Evolutionary conservation across 2,113 vertebrate genomes (phyloP).

Genomic region (Carassius auratus): DNA sequence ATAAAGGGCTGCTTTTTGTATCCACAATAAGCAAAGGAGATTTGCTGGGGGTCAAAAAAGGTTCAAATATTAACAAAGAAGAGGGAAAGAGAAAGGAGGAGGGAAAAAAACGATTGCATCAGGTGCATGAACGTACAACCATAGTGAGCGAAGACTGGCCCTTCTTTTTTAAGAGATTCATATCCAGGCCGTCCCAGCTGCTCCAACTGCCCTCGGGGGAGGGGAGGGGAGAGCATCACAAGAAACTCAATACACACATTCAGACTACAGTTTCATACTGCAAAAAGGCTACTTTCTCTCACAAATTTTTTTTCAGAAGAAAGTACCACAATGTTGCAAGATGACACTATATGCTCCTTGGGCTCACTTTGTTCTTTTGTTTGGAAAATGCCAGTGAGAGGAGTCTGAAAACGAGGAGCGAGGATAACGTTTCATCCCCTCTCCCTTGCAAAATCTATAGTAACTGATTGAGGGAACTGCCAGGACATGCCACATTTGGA

Average conservation of each 20-base stretch:
- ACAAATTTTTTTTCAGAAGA: background rate
- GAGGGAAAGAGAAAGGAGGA: conserved; percentile 10
- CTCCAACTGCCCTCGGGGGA: conserved; percentile 57
- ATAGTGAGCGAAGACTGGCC: conserved; percentile 35
- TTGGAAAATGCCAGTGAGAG: conserved; percentile 62
- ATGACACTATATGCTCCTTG: conserved; percentile 58
- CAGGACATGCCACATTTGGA: conserved; percentile 70
- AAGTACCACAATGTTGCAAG: conserved; percentile 52
- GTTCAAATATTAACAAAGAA: background rate
- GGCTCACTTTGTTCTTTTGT: conserved; percentile 67
- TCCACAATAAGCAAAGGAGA: background rate
- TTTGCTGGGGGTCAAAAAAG: background rate
- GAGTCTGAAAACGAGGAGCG: conserved; percentile 56
- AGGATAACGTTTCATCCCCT: conserved; percentile 63
- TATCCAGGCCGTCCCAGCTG: conserved; percentile 53
- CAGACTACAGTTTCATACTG: conserved; percentile 34
- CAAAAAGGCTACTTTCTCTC: background rate
- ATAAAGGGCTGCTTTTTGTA: background rate
- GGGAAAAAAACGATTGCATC: background rate
- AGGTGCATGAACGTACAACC: background rate
- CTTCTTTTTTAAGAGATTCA: conserved; percentile 49
- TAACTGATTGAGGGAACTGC: conserved; percentile 58
- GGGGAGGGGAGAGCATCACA: background rate
- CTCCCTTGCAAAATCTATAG: conserved; percentile 52
- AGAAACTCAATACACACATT: conserved; percentile 38